Base-by-base conservation (phyloP, 2,888 invertebrate species). In the Dicycla oo region DNA sequence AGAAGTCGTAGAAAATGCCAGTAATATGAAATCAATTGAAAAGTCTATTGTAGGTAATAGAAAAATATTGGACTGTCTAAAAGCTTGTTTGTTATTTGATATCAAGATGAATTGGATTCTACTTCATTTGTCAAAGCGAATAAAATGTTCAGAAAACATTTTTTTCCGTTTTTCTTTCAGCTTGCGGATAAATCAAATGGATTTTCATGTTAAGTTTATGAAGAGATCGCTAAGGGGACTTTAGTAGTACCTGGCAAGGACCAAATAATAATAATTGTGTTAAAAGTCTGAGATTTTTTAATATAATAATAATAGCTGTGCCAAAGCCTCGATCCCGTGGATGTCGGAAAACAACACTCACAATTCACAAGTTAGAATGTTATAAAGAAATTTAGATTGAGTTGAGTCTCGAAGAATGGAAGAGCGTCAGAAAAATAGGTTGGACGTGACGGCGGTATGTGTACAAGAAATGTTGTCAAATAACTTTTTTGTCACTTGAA, bases 121-220 rank as follows among this genome's bases (percentile, higher is more conserved):
- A 69, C 40, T 79, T 79, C 49, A 73, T 73, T 82, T 69, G 69
- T 62, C 61, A 69, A 73, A 73, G 38, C n/a, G 34, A 82, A 79
- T 58, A 47, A 62, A 78, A 64, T 62, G 38, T 62, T 78, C 56
- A n/a, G 73, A 64, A 63, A 76, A 65, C 23, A 61, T 68, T 68
- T 68, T 38, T 63, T 56, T 56, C 57, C 54, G 79, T 51, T 58
- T 68, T 62, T 57, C 38, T n/a, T 78, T 58, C 30, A 49, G 57
- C 30, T 72, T 20, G 49, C 13, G 43, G 38, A 72, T 68, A 53
- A 67, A 63, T 78, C 18, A 62, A 71, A 81, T 40, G 38, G 15
- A 75, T 60, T 74, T 61, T 72, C 53, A 57, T 56, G 11, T n/a
- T 26, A 34, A 57, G 26, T 51, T 57, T 23, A 62, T 43, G 43